Percentiles rank a stretch among this genome's conserved stretches.
Conservation (phyloP, 2,113 vertebrate species). For the Elgaria multicarinata region DNA sequence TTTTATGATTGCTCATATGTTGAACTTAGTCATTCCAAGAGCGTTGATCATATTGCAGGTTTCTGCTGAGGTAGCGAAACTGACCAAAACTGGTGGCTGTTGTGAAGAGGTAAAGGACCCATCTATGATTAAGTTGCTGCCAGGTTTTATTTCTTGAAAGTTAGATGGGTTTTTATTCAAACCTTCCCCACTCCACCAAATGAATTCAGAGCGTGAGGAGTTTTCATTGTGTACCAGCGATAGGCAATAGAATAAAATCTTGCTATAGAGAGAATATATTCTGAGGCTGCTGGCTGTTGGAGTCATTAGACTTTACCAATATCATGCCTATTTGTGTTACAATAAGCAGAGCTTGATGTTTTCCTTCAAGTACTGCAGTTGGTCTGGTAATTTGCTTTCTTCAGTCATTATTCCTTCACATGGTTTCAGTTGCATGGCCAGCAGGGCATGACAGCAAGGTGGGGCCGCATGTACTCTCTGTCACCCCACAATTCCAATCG, state of each 20-base stretch:
- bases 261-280: slow-evolving; percentile 21
- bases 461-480: background rate
- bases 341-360: slow-evolving; percentile 14
- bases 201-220: background rate
- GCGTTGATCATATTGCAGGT: background rate
- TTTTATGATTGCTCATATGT: slow-evolving; percentile 4
- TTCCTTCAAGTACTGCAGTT: slow-evolving; percentile 1
- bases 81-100: background rate
- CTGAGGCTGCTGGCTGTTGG: background rate
- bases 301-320: background rate
- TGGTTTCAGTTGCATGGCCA: background rate
- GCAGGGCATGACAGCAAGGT: background rate
- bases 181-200: background rate
- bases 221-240: background rate
- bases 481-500: background rate
- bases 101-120: background rate
- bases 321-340: background rate
- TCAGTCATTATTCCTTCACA: background rate
- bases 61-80: slow-evolving; percentile 15
- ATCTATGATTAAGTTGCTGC: background rate
- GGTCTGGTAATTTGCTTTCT: background rate
- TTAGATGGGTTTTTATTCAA: background rate
- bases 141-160: slow-evolving; percentile 4
- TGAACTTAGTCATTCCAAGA: slow-evolving; percentile 8
- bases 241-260: background rate